Percentiles rank a stretch among this genome's conserved stretches.
Conservation (phyloP, 2,113 vertebrate species). For the Phalacrocorax pelagicus region DNA sequence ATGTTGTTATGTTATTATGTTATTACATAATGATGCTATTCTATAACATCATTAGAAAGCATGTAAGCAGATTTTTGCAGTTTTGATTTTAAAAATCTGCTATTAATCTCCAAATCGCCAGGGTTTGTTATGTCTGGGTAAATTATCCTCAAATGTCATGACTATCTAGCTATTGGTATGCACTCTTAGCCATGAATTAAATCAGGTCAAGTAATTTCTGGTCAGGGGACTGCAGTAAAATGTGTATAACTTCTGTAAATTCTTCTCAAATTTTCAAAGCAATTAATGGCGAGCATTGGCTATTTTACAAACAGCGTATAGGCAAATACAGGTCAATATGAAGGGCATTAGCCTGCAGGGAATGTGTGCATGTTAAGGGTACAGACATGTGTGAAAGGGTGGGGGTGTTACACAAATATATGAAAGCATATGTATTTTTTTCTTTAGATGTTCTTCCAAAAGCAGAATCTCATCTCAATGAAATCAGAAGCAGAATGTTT, state of each 20-base stretch:
- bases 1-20: not conserved
- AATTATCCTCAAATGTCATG: not conserved
- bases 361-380: not conserved
- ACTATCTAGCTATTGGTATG: not conserved
- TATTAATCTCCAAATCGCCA: not conserved
- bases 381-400: not conserved
- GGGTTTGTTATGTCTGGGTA: not conserved
- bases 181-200: not conserved
- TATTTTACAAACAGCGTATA: not conserved
- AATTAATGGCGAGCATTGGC: not conserved
- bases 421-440: not conserved
- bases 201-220: not conserved
- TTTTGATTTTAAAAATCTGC: not conserved
- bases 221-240: not conserved
- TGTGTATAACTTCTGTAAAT: not conserved
- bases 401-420: not conserved
- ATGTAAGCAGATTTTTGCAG: not conserved
- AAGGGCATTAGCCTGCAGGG: not conserved
- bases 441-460: constrained; percentile 68
- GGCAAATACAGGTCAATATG: not conserved
- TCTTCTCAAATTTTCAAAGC: not conserved
- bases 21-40: not conserved
- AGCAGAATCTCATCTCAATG: constrained; percentile 76
- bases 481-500: constrained; percentile 79
- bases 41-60: not conserved